phyloP scores from a whole-genome alignment of 35 echinoderm and acorn worm species.

The Patiria miniata region DNA sequence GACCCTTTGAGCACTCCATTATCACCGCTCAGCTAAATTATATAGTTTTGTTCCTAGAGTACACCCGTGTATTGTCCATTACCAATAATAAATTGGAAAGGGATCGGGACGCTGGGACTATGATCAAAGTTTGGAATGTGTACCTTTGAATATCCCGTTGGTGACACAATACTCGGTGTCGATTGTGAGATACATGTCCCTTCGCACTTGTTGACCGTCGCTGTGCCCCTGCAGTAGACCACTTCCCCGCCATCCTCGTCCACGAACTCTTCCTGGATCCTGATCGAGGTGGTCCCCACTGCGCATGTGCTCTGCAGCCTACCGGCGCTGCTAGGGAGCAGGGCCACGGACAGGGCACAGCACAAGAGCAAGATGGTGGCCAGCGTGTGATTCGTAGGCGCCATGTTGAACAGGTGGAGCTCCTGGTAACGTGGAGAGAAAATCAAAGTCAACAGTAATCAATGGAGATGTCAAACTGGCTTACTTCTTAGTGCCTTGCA shows the following conservation, averaged over 20 bases:
- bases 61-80: no score
- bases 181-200: background rate
- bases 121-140: no score
- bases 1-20: no score
- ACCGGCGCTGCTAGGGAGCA: background rate
- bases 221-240: background rate
- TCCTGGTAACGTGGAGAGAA: background rate
- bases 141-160: background rate
- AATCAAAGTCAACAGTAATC: background rate
- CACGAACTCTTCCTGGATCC: background rate
- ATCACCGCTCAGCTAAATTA: no score
- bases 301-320: background rate
- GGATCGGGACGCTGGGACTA: no score
- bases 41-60: no score
- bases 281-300: background rate
- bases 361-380: background rate
- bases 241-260: background rate
- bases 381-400: background rate
- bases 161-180: background rate
- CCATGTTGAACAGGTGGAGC: background rate
- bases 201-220: background rate
- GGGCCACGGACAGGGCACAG: background rate
- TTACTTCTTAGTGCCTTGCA: no score
- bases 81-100: no score
- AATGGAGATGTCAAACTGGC: no score